These are phyloP conservation scores for Drosophila persimilis DNA, from an alignment of 1,140 invertebrate species.

Conservation along the genomic window DNA sequence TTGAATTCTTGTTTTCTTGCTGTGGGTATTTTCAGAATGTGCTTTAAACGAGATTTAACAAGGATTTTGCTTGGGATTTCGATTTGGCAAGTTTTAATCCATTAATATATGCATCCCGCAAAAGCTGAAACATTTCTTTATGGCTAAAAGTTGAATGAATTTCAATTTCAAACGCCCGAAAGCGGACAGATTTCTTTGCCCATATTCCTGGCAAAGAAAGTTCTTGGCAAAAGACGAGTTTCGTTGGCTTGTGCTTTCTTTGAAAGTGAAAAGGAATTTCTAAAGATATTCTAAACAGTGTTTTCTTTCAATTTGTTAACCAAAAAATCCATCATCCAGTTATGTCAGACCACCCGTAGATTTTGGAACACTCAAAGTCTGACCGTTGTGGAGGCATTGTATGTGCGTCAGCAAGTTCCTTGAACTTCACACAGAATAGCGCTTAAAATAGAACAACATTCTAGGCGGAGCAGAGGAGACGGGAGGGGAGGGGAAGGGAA, in stretches of 20 bases:
- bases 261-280: slow-evolving; percentile 19
- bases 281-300: slow-evolving; percentile 3
- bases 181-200: slow-evolving; percentile 36
- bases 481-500: slow-evolving; percentile 16
- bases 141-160: slow-evolving; percentile 33
- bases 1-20: slow-evolving; percentile 30
- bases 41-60: slow-evolving; percentile 38
- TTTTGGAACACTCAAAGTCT: slow-evolving; percentile 16
- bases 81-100: slow-evolving; percentile 32
- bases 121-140: slow-evolving; percentile 45
- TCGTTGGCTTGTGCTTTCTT: neutral
- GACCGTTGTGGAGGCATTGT: slow-evolving; percentile 25
- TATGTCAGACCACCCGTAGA: slow-evolving; percentile 14
- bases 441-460: slow-evolving; percentile 35
- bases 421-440: slow-evolving; percentile 62
- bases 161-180: slow-evolving; percentile 29
- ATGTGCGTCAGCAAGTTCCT: slow-evolving; percentile 62
- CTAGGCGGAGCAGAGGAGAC: too few species aligned
- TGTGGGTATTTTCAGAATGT: slow-evolving; percentile 23
- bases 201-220: slow-evolving; percentile 20
- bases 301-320: slow-evolving; percentile 6
- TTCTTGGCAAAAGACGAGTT: slow-evolving; percentile 18
- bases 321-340: slow-evolving; percentile 6
- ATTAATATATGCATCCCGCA: slow-evolving; percentile 44
- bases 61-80: neutral